phyloP scores from a whole-genome alignment of 2,113 vertebrate genomes.

The Peromyscus californicus region DNA sequence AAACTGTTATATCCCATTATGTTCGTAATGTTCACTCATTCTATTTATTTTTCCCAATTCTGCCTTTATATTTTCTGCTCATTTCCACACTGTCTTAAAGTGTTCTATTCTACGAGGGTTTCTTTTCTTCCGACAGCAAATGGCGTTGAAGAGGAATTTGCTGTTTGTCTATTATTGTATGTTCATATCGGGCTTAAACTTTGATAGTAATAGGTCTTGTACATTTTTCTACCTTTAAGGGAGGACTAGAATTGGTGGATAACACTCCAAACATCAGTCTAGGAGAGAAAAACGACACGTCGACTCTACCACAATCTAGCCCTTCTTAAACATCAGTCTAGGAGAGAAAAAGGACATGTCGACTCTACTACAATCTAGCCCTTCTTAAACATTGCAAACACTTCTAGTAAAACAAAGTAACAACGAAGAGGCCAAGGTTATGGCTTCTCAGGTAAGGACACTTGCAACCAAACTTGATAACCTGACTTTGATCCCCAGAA shows the following conservation, averaged over 20 bases:
- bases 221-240: neutral
- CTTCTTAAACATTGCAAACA: neutral
- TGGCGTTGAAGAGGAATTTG: neutral
- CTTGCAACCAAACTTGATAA: neutral
- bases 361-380: neutral
- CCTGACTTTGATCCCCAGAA: neutral
- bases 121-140: neutral
- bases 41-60: neutral
- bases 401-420: neutral
- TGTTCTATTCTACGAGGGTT: neutral
- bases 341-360: neutral
- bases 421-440: neutral
- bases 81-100: neutral
- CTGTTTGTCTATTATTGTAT: neutral
- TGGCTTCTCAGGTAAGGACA: neutral
- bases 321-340: neutral
- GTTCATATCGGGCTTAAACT: neutral
- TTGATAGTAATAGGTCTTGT: neutral
- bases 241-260: neutral
- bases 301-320: neutral
- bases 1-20: neutral
- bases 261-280: neutral
- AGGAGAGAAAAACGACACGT: neutral
- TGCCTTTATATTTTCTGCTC: neutral
- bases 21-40: neutral